These are phyloP conservation scores for Grammomys surdaster DNA, from an alignment of 2,113 vertebrate species.

Conservation along the genomic window DNA sequence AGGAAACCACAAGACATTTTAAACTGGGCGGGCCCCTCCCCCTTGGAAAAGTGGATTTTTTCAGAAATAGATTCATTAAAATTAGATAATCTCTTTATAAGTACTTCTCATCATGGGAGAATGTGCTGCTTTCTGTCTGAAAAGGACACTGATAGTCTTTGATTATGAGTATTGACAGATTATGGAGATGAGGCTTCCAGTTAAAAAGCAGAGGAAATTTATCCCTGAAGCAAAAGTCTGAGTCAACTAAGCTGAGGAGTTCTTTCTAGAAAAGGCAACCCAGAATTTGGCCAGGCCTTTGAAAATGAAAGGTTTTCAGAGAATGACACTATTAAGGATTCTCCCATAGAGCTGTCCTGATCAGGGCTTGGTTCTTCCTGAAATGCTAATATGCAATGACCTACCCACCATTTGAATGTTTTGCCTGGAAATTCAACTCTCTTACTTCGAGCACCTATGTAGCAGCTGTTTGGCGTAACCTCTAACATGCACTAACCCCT, in stretches of 20 bases:
- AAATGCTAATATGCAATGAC: neutral
- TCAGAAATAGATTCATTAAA: slow-evolving; percentile 28
- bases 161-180: neutral
- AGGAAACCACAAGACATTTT: neutral
- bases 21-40: neutral
- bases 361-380: neutral
- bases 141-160: neutral
- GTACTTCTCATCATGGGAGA: neutral
- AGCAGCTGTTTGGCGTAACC: slow-evolving; percentile 30
- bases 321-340: neutral
- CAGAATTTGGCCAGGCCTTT: neutral
- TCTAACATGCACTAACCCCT: slow-evolving; percentile 54
- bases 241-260: neutral
- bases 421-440: slow-evolving; percentile 50
- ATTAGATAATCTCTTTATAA: neutral
- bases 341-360: neutral
- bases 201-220: slow-evolving; percentile 27
- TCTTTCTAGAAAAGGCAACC: neutral
- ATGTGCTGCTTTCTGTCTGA: neutral
- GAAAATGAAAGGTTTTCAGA: neutral
- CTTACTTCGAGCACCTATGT: slow-evolving; percentile 32
- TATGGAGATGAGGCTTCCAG: slow-evolving; percentile 1
- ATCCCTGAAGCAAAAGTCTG: neutral
- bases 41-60: neutral
- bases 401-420: neutral